phyloP scores from a whole-genome alignment of 2,113 vertebrate species.

The Perognathus longimembris region DNA sequence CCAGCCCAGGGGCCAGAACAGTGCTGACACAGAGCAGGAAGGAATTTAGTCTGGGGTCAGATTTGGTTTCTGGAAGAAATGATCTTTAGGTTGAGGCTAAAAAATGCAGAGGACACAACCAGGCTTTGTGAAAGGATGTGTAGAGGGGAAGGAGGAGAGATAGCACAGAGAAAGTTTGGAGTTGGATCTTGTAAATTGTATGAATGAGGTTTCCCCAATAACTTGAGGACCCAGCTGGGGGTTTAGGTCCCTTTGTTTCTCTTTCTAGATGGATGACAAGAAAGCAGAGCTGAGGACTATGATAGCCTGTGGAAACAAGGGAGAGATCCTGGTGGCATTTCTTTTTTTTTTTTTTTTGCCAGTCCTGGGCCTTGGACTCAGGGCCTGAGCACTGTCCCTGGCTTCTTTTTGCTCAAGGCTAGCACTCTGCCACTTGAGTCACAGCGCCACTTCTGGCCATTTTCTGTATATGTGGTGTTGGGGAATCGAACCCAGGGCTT shows the following conservation, averaged over 20 bases:
- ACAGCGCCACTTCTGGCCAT: too few relatives aligned
- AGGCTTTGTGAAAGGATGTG: background rate
- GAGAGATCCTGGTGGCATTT: background rate
- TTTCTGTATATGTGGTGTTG: too few relatives aligned
- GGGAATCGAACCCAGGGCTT: too few relatives aligned
- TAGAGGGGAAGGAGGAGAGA: background rate
- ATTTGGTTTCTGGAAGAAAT: constrained; percentile 28
- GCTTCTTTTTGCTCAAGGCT: too few relatives aligned
- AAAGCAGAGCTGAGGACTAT: background rate
- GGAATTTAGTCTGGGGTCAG: background rate
- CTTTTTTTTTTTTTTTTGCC: too few relatives aligned
- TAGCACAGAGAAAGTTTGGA: background rate
- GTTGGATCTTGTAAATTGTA: background rate
- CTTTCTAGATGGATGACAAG: background rate
- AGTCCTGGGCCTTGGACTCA: too few relatives aligned
- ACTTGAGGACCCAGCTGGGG: background rate
- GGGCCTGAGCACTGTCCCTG: too few relatives aligned
- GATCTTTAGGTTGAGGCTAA: background rate
- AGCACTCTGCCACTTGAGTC: too few relatives aligned
- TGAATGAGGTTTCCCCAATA: background rate
- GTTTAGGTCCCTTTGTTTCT: background rate
- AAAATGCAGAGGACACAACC: background rate
- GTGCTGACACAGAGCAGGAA: background rate
- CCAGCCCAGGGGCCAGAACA: background rate
- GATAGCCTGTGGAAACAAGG: background rate